Base-by-base conservation (phyloP, 2,113 vertebrate genomes). In the Microtus ochrogaster region DNA sequence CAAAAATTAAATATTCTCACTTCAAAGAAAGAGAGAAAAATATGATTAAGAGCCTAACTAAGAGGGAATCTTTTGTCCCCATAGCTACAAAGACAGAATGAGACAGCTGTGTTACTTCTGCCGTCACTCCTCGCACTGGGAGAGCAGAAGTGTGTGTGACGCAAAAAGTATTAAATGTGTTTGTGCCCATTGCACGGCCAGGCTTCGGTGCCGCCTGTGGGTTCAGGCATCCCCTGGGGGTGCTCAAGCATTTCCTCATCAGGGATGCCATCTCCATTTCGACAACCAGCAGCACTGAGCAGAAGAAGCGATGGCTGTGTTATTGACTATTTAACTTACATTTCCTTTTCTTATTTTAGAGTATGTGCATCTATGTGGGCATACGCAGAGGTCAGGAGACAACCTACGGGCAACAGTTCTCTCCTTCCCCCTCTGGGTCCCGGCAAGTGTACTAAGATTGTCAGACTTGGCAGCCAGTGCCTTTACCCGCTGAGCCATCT, bases 1-100 rank as follows among this genome's bases (percentile, higher is more conserved):
- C 14, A 66, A 66, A 84, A 47, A 33, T 8, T 13, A 9, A 47
- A 83, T 30, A 24, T n/a, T 82, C 44, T 79, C 52, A 74, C 36
- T 17, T 93, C 44, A 63, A 70, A 87, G 61, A 85, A n/a, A 14
- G 6, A 21, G n/a, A 92, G 30, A 47, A 87, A 68, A 81, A 88
- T 44, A 63, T 33, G 55, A 12, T 12, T 74, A 89, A 39, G 26
- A 55, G 52, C 36, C n/a, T n/a, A 55, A 72, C 9, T 39, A 33
- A 72, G 77, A 68, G 14, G 26, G 65, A n/a, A 36, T 55, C 41
- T 65, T 94, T 79, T 52, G 19, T 17, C 13, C 58, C 52, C 5
- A 5, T 74, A 49, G 39, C 22, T 22, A 36, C 2, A 13, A 36
- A 49, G 36, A 33, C 24, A 33, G 70, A 19, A 21, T 0, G 63